Conservation (phyloP, 2,888 invertebrate species). For the Sinentomon sp. region DNA sequence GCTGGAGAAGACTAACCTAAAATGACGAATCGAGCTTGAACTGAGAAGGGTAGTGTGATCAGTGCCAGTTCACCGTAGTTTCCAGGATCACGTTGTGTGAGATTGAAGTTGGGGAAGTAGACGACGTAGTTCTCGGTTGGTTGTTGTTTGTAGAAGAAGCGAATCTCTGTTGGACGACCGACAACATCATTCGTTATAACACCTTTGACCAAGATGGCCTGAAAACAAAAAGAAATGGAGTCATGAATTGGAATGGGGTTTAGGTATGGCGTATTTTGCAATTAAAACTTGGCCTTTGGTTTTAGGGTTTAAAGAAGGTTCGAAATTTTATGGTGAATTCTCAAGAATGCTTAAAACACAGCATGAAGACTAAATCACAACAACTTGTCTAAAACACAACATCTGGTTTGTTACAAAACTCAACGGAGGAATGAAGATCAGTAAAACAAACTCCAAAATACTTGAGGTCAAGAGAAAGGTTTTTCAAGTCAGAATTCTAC, state of each 20-base stretch:
- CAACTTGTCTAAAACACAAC: too few relatives aligned
- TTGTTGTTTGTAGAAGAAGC: slow-evolving; percentile 87
- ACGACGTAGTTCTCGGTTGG: slow-evolving; percentile 85
- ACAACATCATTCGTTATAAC: slow-evolving; percentile 85
- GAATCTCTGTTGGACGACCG: slow-evolving; percentile 79
- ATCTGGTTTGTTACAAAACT: too few relatives aligned
- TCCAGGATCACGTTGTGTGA: slow-evolving; percentile 82
- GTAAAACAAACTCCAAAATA: too few relatives aligned
- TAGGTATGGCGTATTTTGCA: not conserved
- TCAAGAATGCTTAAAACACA: too few relatives aligned
- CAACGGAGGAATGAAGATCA: too few relatives aligned
- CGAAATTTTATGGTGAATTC: too few relatives aligned
- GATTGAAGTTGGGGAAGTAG: slow-evolving; percentile 83
- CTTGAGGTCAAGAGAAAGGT: too few relatives aligned
- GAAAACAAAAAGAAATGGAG: slow-evolving; percentile 3
- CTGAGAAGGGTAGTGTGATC: slow-evolving; percentile 78
- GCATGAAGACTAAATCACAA: too few relatives aligned
- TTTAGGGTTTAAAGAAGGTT: too few relatives aligned
- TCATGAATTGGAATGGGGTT: not conserved
- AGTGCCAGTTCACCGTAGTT: slow-evolving; percentile 88
- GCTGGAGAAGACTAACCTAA: slow-evolving; percentile 26
- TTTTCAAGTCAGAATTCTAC: too few relatives aligned
- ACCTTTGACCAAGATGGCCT: slow-evolving; percentile 67
- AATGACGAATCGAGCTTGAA: slow-evolving; percentile 76
- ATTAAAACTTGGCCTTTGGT: too few relatives aligned